Percentiles rank a stretch among this genome's conserved stretches.
Evolutionary conservation across 2,797 vertebrate species (phyloP).

Genomic region (Halcyon leucocephala): DNA sequence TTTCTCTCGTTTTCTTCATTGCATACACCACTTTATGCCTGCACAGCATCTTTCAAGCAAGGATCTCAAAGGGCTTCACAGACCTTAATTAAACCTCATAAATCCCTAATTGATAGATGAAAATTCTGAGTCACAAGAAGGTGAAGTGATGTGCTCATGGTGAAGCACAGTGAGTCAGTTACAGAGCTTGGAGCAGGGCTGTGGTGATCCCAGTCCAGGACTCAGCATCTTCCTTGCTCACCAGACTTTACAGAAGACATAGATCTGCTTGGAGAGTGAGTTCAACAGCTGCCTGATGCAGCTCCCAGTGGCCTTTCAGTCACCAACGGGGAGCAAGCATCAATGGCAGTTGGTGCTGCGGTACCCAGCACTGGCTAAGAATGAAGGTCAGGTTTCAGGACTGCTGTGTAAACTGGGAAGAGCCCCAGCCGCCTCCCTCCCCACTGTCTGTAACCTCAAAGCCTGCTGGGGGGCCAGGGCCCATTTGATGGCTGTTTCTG

Average conservation of each 20-base stretch:
- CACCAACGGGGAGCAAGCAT: accelerated
- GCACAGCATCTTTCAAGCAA: constrained; percentile 45
- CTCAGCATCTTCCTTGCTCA: not conserved
- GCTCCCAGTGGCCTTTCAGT: not conserved
- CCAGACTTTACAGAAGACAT: not conserved
- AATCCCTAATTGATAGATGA: constrained; percentile 66
- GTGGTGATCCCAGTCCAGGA: not conserved
- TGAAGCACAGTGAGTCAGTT: constrained; percentile 45
- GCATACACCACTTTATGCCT: constrained; percentile 13
- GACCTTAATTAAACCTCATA: constrained; percentile 70
- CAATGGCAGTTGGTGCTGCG: accelerated
- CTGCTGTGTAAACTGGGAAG: not conserved
- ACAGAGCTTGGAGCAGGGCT: constrained; percentile 3
- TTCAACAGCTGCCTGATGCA: not conserved
- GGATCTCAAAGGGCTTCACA: constrained; percentile 44
- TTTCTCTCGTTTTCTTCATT: constrained; percentile 50
- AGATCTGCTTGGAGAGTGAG: not conserved
- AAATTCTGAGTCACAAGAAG: constrained; percentile 66
- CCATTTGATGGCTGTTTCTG: not conserved
- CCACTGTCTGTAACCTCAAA: not conserved
- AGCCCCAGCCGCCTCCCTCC: not conserved
- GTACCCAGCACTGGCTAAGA: not conserved
- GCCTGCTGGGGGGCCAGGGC: not conserved
- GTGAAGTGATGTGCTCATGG: constrained; percentile 42
- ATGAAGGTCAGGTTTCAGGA: not conserved